Evolutionary conservation across 1,140 invertebrate species (phyloP).

Genomic region (Zaprionus nigranus): DNA sequence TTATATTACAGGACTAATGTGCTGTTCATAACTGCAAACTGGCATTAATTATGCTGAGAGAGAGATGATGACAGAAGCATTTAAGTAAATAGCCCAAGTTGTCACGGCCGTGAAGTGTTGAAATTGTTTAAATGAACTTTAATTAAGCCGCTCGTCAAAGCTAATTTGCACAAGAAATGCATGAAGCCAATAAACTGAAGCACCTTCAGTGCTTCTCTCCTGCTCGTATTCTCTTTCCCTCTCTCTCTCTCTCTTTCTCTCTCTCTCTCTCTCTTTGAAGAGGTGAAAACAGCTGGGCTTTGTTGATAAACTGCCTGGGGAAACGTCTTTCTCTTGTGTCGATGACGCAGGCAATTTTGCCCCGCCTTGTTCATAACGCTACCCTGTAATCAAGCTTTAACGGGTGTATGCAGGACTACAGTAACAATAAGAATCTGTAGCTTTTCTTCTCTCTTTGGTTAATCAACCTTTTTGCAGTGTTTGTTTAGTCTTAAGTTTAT

Average conservation of each 20-base stretch:
- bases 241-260: neutral
- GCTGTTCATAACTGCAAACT: conserved; percentile 37
- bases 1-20: conserved; percentile 3
- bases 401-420: neutral
- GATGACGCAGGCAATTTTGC: conserved; percentile 56
- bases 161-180: conserved; percentile 44
- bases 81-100: conserved; percentile 25
- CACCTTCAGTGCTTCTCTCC: conserved; percentile 8
- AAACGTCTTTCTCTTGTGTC: conserved; percentile 50
- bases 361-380: conserved; percentile 43
- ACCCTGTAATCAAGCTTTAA: neutral
- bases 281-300: conserved; percentile 60
- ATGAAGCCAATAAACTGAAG: conserved; percentile 57
- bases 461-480: neutral
- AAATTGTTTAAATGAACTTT: conserved; percentile 64
- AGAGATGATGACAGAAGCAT: conserved; percentile 10
- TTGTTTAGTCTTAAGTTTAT: neutral
- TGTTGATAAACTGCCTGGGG: conserved; percentile 67
- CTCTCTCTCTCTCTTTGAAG: neutral
- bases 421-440: neutral
- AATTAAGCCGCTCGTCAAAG: conserved; percentile 61
- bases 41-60: conserved; percentile 58
- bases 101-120: conserved; percentile 52
- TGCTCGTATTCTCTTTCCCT: neutral
- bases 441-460: neutral